A percentile compares a stretch with the other conserved stretches of the same genome.
phyloP scores from a whole-genome alignment of 2,888 invertebrate genomes.

The Drosophila mimica region DNA sequence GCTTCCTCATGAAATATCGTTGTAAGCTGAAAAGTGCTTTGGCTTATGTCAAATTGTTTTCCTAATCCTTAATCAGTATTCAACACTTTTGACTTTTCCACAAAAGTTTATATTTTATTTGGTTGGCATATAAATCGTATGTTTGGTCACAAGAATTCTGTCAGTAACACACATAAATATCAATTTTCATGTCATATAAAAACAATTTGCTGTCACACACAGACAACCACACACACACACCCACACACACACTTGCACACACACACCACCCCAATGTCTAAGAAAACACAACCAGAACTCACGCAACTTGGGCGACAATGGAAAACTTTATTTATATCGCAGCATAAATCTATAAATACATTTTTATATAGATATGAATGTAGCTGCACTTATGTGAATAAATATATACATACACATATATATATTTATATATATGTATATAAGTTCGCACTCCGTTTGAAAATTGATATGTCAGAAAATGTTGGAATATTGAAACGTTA shows the following conservation, averaged over 20 bases:
- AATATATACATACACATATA: conserved; percentile 11
- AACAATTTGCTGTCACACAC: conserved; percentile 69
- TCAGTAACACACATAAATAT: conserved; percentile 72
- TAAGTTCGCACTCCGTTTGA: conserved; percentile 57
- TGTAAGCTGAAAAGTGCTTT: conserved; percentile 10
- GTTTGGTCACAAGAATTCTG: conserved; percentile 59
- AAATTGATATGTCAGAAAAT: conserved; percentile 78
- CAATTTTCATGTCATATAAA: conserved; percentile 77
- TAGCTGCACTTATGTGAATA: not conserved
- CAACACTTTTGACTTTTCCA: conserved; percentile 36
- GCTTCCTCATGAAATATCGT: conserved; percentile 1
- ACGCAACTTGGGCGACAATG: conserved; percentile 37
- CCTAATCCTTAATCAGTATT: conserved; percentile 26
- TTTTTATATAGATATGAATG: conserved; percentile 25
- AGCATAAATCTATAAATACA: conserved; percentile 55
- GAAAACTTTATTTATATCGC: conserved; percentile 64
- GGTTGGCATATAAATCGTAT: conserved; percentile 20
- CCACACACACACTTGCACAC: conserved; percentile 18
- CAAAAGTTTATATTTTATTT: conserved; percentile 49
- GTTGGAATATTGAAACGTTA: conserved; percentile 80
- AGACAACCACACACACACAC: conserved; percentile 36
- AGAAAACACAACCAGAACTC: conserved; percentile 25
- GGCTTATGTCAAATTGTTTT: conserved; percentile 5
- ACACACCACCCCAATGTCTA: not conserved
- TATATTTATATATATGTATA: conserved; percentile 21